Evolutionary conservation across 2,888 invertebrate genomes (phyloP), one percentile per base, ranked within the genome.

Genomic region (Netelia melanura): DNA sequence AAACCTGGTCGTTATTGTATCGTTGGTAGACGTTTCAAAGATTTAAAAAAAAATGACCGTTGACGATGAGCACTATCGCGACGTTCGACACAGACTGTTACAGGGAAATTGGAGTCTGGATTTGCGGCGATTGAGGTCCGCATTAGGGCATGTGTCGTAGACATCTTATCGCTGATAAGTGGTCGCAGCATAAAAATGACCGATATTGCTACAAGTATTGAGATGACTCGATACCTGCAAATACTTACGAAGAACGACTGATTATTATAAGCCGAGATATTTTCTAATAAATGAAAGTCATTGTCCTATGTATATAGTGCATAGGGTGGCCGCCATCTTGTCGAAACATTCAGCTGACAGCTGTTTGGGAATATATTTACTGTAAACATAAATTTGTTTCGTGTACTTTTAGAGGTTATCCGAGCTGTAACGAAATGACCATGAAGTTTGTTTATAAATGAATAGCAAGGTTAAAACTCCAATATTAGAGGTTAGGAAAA

Each of bases 181-280:
- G 17, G 11, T n/a, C 38, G 8, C 8, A 6, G n/a, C n/a, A 64
- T 38, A 38, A 64, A 64, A 64, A 64, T 61, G 9, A 23, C 21
- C 61, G 61, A 61, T 58, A 58, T 58, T 48, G 48, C 48, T 56
- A 17, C 56, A 3, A 38, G 23, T 30, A 38, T 64, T n/a, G 38
- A 56, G 21, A 21, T 64, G 11, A 30, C 3, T n/a, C 38, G 38
- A 30, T 38, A 2, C 8, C 5, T n/a, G 38, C n/a, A n/a, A 17
- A 64, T 9, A 43, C 38, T 64, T 6, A 64, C 14, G 43, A 38
- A 8, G 64, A 38, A 8, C 64, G 64, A 17, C 5, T 5, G 17
- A 38, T 64, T 14, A 30, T 38, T 38, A n/a, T 6, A 14, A n/a
- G 38, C 38, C 3, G 38, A 64, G 38, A 38, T n/a, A 64, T 38